Percentiles rank a stretch among this genome's conserved stretches.
Conservation (phyloP, 2,797 vertebrate genomes). For the Triplophysa bombifrons region DNA sequence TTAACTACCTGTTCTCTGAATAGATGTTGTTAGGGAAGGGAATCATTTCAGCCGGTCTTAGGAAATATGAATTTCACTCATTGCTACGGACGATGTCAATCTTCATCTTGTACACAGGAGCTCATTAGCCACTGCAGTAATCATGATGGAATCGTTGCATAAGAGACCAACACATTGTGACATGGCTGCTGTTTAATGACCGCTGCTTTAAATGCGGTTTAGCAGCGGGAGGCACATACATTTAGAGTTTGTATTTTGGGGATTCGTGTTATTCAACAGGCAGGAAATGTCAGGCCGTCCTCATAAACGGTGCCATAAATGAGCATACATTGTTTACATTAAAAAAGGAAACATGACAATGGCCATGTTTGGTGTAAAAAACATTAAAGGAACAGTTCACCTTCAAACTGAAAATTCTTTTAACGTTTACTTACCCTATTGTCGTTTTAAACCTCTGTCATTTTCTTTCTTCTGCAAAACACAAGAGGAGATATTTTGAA, state of each 20-base stretch:
- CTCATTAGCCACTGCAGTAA: slow-evolving; percentile 61
- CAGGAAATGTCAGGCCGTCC: neutral
- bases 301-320: neutral
- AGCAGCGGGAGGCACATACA: neutral
- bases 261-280: too few relatives aligned
- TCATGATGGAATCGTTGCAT: slow-evolving; percentile 62
- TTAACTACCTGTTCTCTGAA: slow-evolving; percentile 61
- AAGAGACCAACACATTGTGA: slow-evolving; percentile 56
- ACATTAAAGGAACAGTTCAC: too few relatives aligned
- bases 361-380: too few relatives aligned
- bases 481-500: too few relatives aligned
- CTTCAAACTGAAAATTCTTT: too few relatives aligned
- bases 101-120: slow-evolving; percentile 57
- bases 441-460: too few relatives aligned
- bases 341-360: too few relatives aligned
- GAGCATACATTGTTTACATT: too few relatives aligned
- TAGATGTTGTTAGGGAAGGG: slow-evolving; percentile 60
- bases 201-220: slow-evolving; percentile 17
- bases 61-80: slow-evolving; percentile 58
- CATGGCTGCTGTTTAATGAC: slow-evolving; percentile 27
- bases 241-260: neutral
- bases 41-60: slow-evolving; percentile 55
- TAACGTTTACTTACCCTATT: too few relatives aligned
- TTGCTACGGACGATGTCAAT: slow-evolving; percentile 57
- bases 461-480: too few relatives aligned